Conservation (phyloP, 2,113 vertebrate species). For the Hemibagrus wyckioides region DNA sequence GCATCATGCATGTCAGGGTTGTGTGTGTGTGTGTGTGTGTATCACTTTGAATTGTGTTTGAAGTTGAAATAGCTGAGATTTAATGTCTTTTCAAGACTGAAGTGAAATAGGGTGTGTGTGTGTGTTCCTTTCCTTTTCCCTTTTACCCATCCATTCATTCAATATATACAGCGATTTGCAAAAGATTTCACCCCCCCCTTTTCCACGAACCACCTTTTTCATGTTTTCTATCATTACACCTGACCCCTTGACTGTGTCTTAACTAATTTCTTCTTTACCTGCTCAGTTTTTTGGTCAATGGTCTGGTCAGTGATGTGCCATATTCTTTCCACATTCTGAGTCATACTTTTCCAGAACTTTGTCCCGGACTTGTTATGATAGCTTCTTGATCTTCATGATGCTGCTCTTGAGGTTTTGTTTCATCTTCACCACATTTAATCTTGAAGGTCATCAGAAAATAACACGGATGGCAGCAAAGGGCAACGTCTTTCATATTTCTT, state of each 20-base stretch:
- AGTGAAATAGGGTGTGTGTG: neutral
- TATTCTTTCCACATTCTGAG: neutral
- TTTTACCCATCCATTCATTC: neutral
- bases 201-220: no score
- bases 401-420: neutral
- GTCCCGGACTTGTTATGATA: neutral
- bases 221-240: neutral
- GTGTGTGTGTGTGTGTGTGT: conserved; percentile 3
- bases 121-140: neutral
- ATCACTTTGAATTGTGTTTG: conserved; percentile 13
- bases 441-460: neutral
- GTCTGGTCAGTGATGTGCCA: neutral
- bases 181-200: neutral
- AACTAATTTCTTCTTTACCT: neutral
- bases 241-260: neutral
- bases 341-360: neutral
- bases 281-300: neutral
- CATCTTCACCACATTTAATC: neutral
- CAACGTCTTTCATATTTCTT: no score
- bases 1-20: neutral
- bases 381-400: neutral
- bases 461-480: neutral
- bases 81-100: conserved; percentile 5
- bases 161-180: neutral
- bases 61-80: neutral